Percentiles rank a stretch among this genome's conserved stretches.
phyloP scores from a whole-genome alignment of 37 sponge, comb jelly and placozoan genomes.

The Oscarella lobularis region DNA sequence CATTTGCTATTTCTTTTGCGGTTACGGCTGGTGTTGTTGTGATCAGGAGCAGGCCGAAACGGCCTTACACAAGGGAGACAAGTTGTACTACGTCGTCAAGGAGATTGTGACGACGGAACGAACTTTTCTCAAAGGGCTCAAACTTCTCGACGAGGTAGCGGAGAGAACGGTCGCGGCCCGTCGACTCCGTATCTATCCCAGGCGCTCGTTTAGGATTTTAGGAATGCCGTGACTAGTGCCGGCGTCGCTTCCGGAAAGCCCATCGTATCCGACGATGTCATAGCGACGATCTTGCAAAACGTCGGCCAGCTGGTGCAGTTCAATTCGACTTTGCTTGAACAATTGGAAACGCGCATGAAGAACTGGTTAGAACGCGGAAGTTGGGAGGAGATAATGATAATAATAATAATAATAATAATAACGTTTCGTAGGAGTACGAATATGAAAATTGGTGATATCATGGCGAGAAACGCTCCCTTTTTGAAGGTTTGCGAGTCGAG shows the following conservation, averaged over 20 bases:
- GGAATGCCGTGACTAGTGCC: not conserved
- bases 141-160: not conserved
- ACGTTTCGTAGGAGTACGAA: constrained; percentile 44
- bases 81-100: not conserved
- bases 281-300: not conserved
- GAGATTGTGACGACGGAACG: not conserved
- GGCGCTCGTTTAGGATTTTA: not conserved
- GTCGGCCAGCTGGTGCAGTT: not conserved
- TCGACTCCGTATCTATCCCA: not conserved
- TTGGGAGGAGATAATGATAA: no score
- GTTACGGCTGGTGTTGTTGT: not conserved
- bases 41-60: no score
- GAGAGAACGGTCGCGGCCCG: not conserved
- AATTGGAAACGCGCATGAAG: not conserved
- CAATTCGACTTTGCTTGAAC: not conserved
- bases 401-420: no score
- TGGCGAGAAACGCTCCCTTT: constrained; percentile 38
- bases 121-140: not conserved
- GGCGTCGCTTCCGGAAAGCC: not conserved
- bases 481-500: constrained; percentile 29
- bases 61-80: not conserved
- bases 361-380: constrained; percentile 6
- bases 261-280: not conserved
- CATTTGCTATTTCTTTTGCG: not conserved
- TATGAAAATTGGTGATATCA: constrained; percentile 34